Evolutionary conservation across 2,797 vertebrate species (phyloP).

Genomic region (Hyperoplus lanceolatus): DNA sequence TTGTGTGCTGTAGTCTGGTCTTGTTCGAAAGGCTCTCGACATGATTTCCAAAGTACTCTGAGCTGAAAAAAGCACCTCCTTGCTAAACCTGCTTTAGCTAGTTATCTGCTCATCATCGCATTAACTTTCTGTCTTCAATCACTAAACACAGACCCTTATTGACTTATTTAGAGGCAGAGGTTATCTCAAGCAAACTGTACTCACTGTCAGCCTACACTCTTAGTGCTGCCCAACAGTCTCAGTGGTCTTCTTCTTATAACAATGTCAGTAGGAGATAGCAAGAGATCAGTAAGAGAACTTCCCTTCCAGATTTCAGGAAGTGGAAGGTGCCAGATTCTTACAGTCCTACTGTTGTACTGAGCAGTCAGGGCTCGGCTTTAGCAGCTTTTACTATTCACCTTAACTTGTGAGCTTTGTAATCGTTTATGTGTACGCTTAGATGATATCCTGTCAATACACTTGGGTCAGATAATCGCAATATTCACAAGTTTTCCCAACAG

Average conservation of each 20-base stretch:
- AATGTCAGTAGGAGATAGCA: constrained; percentile 23
- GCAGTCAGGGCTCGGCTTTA: not conserved
- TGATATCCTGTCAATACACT: not conserved
- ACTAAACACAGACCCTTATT: not conserved
- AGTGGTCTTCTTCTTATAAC: constrained; percentile 14
- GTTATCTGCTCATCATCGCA: no score
- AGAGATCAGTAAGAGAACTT: constrained; percentile 55
- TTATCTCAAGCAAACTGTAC: not conserved
- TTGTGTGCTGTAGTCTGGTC: no score
- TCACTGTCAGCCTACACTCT: not conserved
- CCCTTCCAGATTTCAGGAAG: constrained; percentile 54
- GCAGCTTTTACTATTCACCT: constrained; percentile 6
- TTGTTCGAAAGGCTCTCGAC: no score
- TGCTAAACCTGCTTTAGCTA: no score
- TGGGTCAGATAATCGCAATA: not conserved
- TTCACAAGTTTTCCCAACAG: not conserved
- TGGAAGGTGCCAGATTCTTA: constrained; percentile 16
- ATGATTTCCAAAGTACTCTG: no score
- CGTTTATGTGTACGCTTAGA: not conserved
- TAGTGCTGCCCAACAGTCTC: not conserved
- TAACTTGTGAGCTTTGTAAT: not conserved
- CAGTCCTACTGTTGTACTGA: not conserved
- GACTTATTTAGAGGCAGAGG: not conserved
- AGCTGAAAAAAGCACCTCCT: no score
- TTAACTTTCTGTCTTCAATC: not conserved